Percentiles rank a stretch among this genome's conserved stretches.
Evolutionary conservation across 2,888 invertebrate species (phyloP).

Genomic region (Parnassius orleans): DNA sequence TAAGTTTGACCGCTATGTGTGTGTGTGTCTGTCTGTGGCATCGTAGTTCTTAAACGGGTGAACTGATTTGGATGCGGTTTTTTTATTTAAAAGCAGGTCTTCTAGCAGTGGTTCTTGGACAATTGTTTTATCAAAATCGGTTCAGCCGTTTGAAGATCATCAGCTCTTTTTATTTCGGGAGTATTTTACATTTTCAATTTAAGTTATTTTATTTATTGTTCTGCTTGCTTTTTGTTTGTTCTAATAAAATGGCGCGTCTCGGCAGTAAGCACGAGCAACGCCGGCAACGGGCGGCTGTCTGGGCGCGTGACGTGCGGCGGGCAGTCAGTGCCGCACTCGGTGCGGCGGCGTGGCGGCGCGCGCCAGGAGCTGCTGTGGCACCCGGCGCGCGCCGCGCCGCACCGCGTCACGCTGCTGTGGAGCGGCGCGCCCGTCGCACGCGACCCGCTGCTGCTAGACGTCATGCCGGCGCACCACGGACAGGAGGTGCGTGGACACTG

Average conservation of each 20-base stretch:
- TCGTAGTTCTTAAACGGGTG: too few species aligned
- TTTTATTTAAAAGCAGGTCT: too few species aligned
- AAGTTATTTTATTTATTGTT: too few species aligned
- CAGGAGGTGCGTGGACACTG: constrained; percentile 76
- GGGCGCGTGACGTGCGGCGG: constrained; percentile 91
- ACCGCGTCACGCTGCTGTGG: constrained; percentile 91
- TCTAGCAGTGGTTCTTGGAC: too few species aligned
- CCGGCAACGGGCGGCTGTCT: constrained; percentile 91
- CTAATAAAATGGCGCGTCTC: background rate
- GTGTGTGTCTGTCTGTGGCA: too few species aligned
- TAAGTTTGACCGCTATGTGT: too few species aligned
- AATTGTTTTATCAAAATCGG: too few species aligned
- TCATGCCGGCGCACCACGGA: constrained; percentile 84
- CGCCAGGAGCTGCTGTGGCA: constrained; percentile 93
- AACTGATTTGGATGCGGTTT: too few species aligned
- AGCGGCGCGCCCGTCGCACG: constrained; percentile 88
- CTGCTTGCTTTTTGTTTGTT: too few species aligned
- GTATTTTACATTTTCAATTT: too few species aligned
- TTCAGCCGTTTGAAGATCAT: too few species aligned
- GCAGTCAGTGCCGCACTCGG: constrained; percentile 89
- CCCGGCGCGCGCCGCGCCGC: constrained; percentile 92
- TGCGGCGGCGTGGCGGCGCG: constrained; percentile 86
- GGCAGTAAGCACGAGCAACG: constrained; percentile 86
- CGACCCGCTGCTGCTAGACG: constrained; percentile 79
- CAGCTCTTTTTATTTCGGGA: too few species aligned